These are phyloP conservation scores for Mobula hypostoma DNA, from an alignment of 2,113 vertebrate genomes.

Conservation along the genomic window DNA sequence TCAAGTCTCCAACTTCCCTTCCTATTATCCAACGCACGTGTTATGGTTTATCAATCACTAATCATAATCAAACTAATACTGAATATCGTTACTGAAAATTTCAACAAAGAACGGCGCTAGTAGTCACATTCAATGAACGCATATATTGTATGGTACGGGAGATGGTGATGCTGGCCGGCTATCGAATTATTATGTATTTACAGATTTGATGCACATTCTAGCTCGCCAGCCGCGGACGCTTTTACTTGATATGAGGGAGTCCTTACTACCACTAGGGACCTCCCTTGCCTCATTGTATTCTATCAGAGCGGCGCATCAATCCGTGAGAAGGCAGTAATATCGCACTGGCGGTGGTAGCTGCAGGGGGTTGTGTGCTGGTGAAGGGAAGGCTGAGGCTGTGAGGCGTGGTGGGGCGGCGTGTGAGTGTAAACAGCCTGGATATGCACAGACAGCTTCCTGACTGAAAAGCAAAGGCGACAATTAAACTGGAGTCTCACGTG, in stretches of 20 bases:
- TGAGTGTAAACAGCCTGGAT: constrained; percentile 31
- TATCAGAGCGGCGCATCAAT: constrained; percentile 5
- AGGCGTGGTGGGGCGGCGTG: constrained; percentile 37
- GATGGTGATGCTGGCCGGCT: neutral
- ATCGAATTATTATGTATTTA: constrained; percentile 39
- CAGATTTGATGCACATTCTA: constrained; percentile 43
- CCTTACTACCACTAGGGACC: constrained; percentile 36
- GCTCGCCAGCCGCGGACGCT: neutral
- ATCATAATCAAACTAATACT: neutral
- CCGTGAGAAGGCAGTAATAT: neutral
- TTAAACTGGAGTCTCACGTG: constrained; percentile 37
- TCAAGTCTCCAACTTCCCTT: neutral
- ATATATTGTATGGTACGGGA: neutral
- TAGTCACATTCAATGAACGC: too few relatives aligned
- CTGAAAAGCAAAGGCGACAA: neutral
- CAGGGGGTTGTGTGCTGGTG: constrained; percentile 22
- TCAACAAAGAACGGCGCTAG: neutral
- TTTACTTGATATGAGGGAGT: constrained; percentile 5
- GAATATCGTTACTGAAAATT: neutral
- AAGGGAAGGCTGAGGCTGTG: constrained; percentile 36
- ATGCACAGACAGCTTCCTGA: constrained; percentile 18
- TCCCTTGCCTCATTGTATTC: constrained; percentile 31
- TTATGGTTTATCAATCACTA: neutral
- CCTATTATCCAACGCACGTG: neutral
- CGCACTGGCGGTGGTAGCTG: constrained; percentile 3